Conservation (phyloP, 2,888 invertebrate species). For the Drosophila merina region DNA sequence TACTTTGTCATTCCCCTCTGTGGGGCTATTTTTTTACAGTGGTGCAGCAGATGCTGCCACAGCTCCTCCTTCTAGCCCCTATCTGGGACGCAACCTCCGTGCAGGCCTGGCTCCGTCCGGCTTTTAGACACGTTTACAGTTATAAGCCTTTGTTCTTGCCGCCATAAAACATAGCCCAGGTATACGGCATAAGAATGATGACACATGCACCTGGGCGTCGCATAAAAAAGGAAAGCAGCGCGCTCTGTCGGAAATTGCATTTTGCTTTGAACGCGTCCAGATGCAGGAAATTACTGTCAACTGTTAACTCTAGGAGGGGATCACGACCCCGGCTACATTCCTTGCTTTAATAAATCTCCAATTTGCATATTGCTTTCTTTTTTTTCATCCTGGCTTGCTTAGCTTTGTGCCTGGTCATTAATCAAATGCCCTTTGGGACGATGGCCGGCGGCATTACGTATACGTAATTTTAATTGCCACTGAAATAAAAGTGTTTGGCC, state of each 20-base stretch:
- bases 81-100: neutral
- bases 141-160: conserved; percentile 42
- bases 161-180: conserved; percentile 51
- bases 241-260: conserved; percentile 73
- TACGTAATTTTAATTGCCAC: conserved; percentile 52
- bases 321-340: conserved; percentile 17
- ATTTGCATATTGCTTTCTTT: conserved; percentile 33
- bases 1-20: conserved; percentile 44
- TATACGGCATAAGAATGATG: conserved; percentile 31
- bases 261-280: conserved; percentile 62
- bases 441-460: conserved; percentile 41
- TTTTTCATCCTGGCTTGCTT: conserved; percentile 10
- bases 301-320: conserved; percentile 32
- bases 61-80: neutral
- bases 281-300: conserved; percentile 69
- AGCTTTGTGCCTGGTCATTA: conserved; percentile 34
- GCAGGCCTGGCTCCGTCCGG: conserved; percentile 4
- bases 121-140: conserved; percentile 26
- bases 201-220: conserved; percentile 51
- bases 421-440: conserved; percentile 27
- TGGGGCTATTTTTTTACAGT: conserved; percentile 31
- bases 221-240: conserved; percentile 32
- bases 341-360: conserved; percentile 45
- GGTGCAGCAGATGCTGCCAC: conserved; percentile 11
- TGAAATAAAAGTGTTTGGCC: conserved; percentile 47